Base-by-base conservation (phyloP, 2,888 invertebrate genomes). In the Cantharis rustica region DNA sequence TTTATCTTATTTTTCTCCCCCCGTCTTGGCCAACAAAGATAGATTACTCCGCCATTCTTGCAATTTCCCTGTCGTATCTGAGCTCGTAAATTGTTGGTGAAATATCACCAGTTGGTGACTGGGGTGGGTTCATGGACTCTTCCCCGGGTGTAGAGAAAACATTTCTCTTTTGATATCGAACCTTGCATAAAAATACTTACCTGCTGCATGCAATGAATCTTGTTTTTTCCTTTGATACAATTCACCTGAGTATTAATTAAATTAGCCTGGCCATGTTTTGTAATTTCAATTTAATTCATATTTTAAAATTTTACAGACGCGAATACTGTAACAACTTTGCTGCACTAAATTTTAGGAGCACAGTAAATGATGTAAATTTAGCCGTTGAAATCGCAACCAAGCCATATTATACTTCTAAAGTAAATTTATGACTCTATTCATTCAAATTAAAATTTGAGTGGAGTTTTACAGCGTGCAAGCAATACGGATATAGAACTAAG, bases 51-150 rank as follows among this genome's bases (percentile, higher is more conserved):
- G 93, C 93, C 94, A 94, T 95, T 94, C 94, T 95, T 94, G 94
- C 95, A 95, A 95, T 95, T 94, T 95, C 94, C 94, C 94, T 94
- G 95, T 95, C 95, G 94, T 94, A 94, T 94, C 94, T 94, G 93
- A 91, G 93, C 92, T 93, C 94, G 93, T 95, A 94, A 94, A 95
- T 94, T 93, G 92, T 90, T 91, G 89, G 93, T 94, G 94, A 94
- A 93, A 93, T 94, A 94, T 94, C 91, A 92, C 90, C 90, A 88
- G 89, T 86, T 86, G 86, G 86, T 84, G 86, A 85, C 83, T 83
- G 82, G 84, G 84, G 83, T 82, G 83, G 82, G 78, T 78, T 78
- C 76, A 75, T 78, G 78, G 76, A 78, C 78, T 78, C 78, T 72
- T 78, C 76, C 70, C 78, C 72, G 78, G 76, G 78, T 72, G 74